Conservation (phyloP, 2,113 vertebrate genomes). For the Scolopax mira region DNA sequence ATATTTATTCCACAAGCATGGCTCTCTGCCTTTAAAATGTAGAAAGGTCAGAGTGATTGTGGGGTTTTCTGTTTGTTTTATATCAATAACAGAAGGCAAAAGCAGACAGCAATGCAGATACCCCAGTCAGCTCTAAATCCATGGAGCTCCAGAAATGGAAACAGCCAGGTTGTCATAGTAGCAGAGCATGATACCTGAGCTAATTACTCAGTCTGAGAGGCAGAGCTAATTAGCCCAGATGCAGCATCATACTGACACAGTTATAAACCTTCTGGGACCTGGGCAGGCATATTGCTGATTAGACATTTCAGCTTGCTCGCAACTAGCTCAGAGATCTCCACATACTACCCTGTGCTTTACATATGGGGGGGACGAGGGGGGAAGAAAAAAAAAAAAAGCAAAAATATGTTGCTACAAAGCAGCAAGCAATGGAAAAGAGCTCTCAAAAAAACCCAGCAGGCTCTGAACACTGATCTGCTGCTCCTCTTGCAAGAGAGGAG, state of each 20-base stretch:
- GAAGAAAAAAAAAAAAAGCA: background rate
- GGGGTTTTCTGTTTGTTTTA: constrained; percentile 18
- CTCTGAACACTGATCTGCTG: background rate
- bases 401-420: background rate
- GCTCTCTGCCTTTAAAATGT: background rate
- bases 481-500: background rate
- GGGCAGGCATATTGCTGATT: background rate
- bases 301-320: background rate
- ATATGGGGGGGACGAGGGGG: no score
- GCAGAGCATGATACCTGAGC: constrained; percentile 48
- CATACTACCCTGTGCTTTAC: background rate
- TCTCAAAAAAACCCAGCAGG: background rate
- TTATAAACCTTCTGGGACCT: constrained; percentile 37
- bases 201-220: constrained; percentile 53
- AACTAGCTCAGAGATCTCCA: background rate
- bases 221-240: constrained; percentile 52
- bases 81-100: constrained; percentile 40
- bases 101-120: background rate
- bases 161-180: constrained; percentile 57
- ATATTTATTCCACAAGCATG: background rate
- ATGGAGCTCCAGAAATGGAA: constrained; percentile 14
- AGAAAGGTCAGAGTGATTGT: background rate
- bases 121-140: background rate
- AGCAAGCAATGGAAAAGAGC: background rate
- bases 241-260: constrained; percentile 42